Conservation (phyloP, 2,888 invertebrate species). For the Hanleya hanleyi region DNA sequence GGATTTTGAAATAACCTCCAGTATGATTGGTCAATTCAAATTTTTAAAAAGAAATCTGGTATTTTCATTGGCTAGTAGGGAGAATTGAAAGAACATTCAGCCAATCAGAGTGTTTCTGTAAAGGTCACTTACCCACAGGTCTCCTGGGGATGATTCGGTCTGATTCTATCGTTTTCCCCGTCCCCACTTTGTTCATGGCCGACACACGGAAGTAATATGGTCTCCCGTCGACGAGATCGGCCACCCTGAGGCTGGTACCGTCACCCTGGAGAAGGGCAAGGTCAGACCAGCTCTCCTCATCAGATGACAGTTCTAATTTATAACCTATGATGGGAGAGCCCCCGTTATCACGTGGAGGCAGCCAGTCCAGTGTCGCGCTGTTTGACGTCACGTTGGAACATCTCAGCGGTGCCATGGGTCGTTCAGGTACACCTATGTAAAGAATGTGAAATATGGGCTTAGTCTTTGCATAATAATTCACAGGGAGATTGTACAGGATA, state of each 20-base stretch:
- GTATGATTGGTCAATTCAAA: too few relatives aligned
- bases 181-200: conserved; percentile 69
- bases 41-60: too few relatives aligned
- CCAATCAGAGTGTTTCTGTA: too few relatives aligned
- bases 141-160: conserved; percentile 53
- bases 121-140: conserved; percentile 47
- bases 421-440: conserved; percentile 56
- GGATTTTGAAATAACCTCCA: too few relatives aligned
- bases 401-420: conserved; percentile 63
- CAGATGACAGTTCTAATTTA: conserved; percentile 60
- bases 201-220: conserved; percentile 68
- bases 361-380: conserved; percentile 71
- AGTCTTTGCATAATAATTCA: too few relatives aligned
- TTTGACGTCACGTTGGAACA: conserved; percentile 52
- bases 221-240: conserved; percentile 62
- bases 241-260: conserved; percentile 56
- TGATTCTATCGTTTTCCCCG: conserved; percentile 59
- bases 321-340: conserved; percentile 70
- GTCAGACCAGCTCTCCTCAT: conserved; percentile 91
- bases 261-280: conserved; percentile 89
- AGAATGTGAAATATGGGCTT: too few relatives aligned
- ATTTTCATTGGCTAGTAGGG: too few relatives aligned
- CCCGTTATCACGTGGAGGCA: conserved; percentile 72
- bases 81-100: too few relatives aligned
- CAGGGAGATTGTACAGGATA: too few relatives aligned